Conservation (phyloP, 2,888 invertebrate genomes). For the Alloplasta piceator region DNA sequence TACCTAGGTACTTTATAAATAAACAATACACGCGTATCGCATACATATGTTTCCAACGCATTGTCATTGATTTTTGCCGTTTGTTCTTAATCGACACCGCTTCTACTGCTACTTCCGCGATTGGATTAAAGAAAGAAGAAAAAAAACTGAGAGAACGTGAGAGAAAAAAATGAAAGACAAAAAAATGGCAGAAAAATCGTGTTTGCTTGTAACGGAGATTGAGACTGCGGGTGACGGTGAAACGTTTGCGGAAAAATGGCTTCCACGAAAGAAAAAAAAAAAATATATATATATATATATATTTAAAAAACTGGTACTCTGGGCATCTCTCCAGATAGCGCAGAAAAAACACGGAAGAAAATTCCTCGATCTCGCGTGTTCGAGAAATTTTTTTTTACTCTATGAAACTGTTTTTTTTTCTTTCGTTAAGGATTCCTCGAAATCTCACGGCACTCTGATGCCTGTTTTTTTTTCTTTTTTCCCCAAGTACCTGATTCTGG, state of each 20-base stretch:
- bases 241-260: conserved; percentile 56
- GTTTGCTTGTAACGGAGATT: neutral
- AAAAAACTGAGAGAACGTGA: conserved; percentile 15
- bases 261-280: conserved; percentile 57
- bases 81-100: conserved; percentile 81
- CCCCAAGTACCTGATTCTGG: conserved; percentile 51
- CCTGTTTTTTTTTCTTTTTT: conserved; percentile 29
- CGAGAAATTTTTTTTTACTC: conserved; percentile 26
- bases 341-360: conserved; percentile 14
- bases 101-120: conserved; percentile 69
- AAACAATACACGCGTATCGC: conserved; percentile 81
- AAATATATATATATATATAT: too few species aligned
- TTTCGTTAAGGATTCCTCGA: conserved; percentile 19
- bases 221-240: conserved; percentile 12
- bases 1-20: conserved; percentile 81
- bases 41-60: conserved; percentile 80
- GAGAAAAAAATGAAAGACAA: conserved; percentile 6
- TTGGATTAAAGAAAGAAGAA: conserved; percentile 51
- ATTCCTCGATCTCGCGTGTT: conserved; percentile 29
- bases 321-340: conserved; percentile 45
- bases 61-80: conserved; percentile 82
- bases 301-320: too few species aligned
- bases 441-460: conserved; percentile 37
- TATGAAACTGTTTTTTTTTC: conserved; percentile 2
- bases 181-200: conserved; percentile 11